A percentile compares a stretch with the other conserved stretches of the same genome.
phyloP scores from a whole-genome alignment of 2,113 vertebrate genomes.

The Danio rerio region GRCz12tu NC_133176.1:27493001-27493500 shows the following conservation, averaged over 20 bases:
- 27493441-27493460: conserved; percentile 82
- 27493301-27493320: not conserved
- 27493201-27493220: no score
- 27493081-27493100: not conserved
- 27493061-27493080: not conserved
- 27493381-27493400: not conserved
- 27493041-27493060: not conserved
- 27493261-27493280: not conserved
- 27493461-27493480: conserved; percentile 98
- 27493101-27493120: not conserved
- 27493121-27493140: not conserved
- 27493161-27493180: not conserved
- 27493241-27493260: not conserved
- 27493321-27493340: not conserved
- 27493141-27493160: not conserved
- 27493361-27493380: not conserved
- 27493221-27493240: not conserved
- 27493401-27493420: not conserved
- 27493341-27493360: not conserved
- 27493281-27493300: not conserved
- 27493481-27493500: conserved; percentile 96
- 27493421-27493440: not conserved
- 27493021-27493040: not conserved
- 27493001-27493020: not conserved
- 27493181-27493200: not conserved